Evolutionary conservation across 2,888 invertebrate genomes (phyloP), one percentile per base, ranked within the genome.

Genomic region (Chymomyza procnemis): DNA sequence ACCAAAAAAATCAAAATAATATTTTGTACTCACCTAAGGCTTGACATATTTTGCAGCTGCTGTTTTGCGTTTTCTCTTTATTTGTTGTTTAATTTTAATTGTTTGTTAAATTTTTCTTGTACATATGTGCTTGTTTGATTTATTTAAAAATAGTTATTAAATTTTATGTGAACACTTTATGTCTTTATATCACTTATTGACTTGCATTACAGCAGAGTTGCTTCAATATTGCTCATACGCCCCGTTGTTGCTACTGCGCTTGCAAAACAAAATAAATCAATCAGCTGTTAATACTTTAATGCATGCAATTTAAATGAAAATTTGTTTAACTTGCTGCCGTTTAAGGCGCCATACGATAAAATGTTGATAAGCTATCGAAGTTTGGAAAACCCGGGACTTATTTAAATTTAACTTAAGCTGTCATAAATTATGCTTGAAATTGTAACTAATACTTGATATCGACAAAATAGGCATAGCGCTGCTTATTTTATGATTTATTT

Each of bases 61-160:
- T 55, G 48, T 47, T 75, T 58, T 66, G 30, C 14, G 12, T 34
- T 46, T 47, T 61, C 6, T 18, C 46, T 57, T 22, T 61, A n/a
- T n/a, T n/a, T n/a, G n/a, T n/a, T n/a, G n/a, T n/a, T n/a, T n/a
- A n/a, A n/a, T n/a, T n/a, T n/a, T n/a, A n/a, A n/a, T 56, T 26
- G 12, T 57, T 26, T 50, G 18, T 9, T 19, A 16, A 18, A 21
- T 41, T 52, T 47, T 21, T 50, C 21, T 34, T 61, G 21, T 52
- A 48, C 46, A 41, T 41, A 41, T 41, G 34, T 58, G 34, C 66
- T 56, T 34, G 59, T 54, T 63, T 26, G 26, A 18, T 71, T 56
- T 69, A 64, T 19, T 67, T 77, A 67, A 69, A 62, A 64, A 68
- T 75, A 85, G 67, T 73, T 85, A 80, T 82, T 76, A 83, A 76